phyloP scores from a whole-genome alignment of 2,797 vertebrate genomes.

The Lates japonicus region DNA sequence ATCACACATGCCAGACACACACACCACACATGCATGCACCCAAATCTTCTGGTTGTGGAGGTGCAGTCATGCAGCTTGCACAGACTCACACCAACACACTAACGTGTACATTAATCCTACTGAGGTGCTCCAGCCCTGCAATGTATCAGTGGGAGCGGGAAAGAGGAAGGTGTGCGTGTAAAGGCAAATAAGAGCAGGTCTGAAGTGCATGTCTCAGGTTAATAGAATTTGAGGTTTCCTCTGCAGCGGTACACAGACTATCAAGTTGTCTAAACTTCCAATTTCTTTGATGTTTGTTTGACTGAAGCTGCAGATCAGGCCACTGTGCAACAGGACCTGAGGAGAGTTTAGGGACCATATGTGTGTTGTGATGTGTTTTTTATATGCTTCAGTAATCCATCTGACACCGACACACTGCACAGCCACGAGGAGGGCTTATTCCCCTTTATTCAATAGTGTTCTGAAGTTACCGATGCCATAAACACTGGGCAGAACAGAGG shows the following conservation, averaged over 20 bases:
- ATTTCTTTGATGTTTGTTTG: constrained; percentile 76
- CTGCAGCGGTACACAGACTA: constrained; percentile 36
- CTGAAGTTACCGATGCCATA: constrained; percentile 67
- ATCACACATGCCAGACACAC: constrained; percentile 23
- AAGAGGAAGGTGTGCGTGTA: constrained; percentile 33
- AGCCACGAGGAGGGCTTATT: constrained; percentile 45
- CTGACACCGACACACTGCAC: constrained; percentile 65
- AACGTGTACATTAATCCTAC: constrained; percentile 23
- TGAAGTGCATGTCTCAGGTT: constrained; percentile 41
- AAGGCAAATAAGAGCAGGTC: constrained; percentile 41
- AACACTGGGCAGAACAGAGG: constrained; percentile 70
- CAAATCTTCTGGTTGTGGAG: constrained; percentile 5
- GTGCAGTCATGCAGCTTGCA: constrained; percentile 5
- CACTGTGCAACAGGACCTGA: constrained; percentile 67
- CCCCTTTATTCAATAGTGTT: constrained; percentile 59
- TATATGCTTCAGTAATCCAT: constrained; percentile 71
- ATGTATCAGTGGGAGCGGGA: constrained; percentile 28
- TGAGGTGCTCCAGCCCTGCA: constrained; percentile 24
- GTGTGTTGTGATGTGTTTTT: constrained; percentile 74
- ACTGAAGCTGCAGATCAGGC: constrained; percentile 48
- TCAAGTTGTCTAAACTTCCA: constrained; percentile 64
- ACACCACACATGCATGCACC: neutral
- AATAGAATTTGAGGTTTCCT: constrained; percentile 46
- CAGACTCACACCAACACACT: constrained; percentile 18
- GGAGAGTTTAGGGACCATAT: constrained; percentile 53